Evolutionary conservation across 2,797 vertebrate genomes (phyloP), one percentile per base, ranked within the genome.

Genomic region (Hozukius guyotensis): DNA sequence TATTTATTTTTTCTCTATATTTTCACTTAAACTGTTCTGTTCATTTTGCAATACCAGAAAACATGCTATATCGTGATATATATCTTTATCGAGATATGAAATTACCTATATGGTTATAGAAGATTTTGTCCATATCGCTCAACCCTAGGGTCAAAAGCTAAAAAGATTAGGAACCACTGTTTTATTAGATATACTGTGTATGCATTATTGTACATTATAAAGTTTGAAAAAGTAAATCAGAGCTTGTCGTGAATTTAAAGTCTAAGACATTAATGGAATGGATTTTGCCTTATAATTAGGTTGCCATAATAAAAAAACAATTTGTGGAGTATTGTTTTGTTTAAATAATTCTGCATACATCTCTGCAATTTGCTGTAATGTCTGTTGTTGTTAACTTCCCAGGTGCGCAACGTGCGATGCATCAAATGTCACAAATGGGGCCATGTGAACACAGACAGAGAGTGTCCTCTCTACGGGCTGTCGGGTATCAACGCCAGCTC

Each of bases 401-500:
- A 98, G 98, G 98, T 99, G 91, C 97, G 98, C 84, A 99, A 99
- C 16, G 98, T 99, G 78, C 96, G 97, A 14, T 99, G 99, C 83
- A 99, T 99, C 90, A 99, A 99, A 87, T 99, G 98, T 91, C 98
- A 99, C 94, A 99, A 99, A 83, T 99, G 98, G 98, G 98, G 99
- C 77, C 99, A 99, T 2, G 98, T 99, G 82, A 99, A 99, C 95
- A 99, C 99, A 0, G 99, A 99, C 89, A 94, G 98, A 87, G 99
- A 99, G 81, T 99, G 99, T 89, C 99, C 99, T 67, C 96, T 99
- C 11, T 99, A 96, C 82, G 98, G 98, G 24, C 96, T 99, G 79
- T 99, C 98, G 5, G 98, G 99, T 62, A 99, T 99, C 95, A 99
- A 99, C 1, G 98, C 98, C 24, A 99, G 97, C 90, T 97, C 98